Base-by-base conservation (phyloP, 2,113 vertebrate species). In the Puntigrus tetrazona region DNA sequence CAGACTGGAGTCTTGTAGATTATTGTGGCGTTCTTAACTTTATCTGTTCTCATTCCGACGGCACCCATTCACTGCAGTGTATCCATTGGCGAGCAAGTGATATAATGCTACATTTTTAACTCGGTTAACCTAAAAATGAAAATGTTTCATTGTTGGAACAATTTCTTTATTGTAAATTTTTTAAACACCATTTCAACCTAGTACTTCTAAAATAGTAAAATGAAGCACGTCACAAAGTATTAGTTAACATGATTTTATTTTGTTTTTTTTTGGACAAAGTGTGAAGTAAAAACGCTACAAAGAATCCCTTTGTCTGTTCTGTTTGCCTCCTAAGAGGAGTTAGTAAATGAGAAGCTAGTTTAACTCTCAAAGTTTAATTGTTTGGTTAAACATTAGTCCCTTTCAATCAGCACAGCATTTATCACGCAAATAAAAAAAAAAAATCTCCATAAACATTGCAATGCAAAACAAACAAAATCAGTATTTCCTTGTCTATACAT, bases 271-370 rank as follows among this genome's bases (percentile, higher is more conserved):
- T 73, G 73, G 82, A 83, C 78, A 88, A 85, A 79, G 81, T 65
- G 34, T 45, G 34, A 76, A 69, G 75, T 86, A 88, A 82, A 88
- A 88, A 88, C 63, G 67, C 84, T 88, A 76, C 63, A 81, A 84
- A 85, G 69, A 63, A 70, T 70, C 65, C 67, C 38, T 72, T 74
- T 29, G 14, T 83, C 81, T 55, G 11, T 87, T 79, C 7, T 75
- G 29, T 18, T 69, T 63, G 69, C 77, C 29, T 65, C 18, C 22
- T 80, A n/a, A 8, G 16, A n/a, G n/a, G n/a, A 73, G 45, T 79
- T 87, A 85, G 65, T 38, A 36, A 50, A 41, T 10, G 27, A 72
- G 50, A 83, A 74, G 31, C 8, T 29, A 55, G 27, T n/a, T 20
- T 50, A 59, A 27, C 45, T 10, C 25, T 34, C 36, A 25, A 31